Evolutionary conservation across 2,888 invertebrate species (phyloP), one percentile per base, ranked within the genome.

Genomic region (Poecilobothrus nobilitatus): DNA sequence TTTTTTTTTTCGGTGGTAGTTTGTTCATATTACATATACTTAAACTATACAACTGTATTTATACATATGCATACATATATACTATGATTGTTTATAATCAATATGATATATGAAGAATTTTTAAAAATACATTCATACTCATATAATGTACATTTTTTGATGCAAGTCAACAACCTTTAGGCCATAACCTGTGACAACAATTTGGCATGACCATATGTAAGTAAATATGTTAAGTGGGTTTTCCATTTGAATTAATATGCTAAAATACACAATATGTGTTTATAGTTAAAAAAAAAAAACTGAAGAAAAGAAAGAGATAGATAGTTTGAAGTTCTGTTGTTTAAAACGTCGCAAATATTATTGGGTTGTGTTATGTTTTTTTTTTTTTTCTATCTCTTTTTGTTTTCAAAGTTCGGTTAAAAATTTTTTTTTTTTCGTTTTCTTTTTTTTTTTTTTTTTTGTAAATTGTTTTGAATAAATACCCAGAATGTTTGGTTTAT

Each of bases 121-220:
- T 41, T 41, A 15, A 12, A 15, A 1, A 15, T 41, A 41, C 15
- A 41, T 41, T 12, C 7, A 15, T 41, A 41, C 41, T 12, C 15
- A 41, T 41, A 41, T 41, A 5, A 41, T n/a, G 20, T 4, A 62
- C 21, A 63, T 7, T 62, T 27, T 63, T 63, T 63, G 63, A 27
- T 63, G 63, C 63, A 63, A 27, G 63, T 63, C 63, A 63, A 63
- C 63, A 63, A 63, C 63, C 63, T 63, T 63, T 63, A 63, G 63
- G 63, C 63, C 63, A 63, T 27, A 63, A 63, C 63, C 63, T 63
- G 63, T 27, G 63, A 63, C 63, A 63, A 63, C 63, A 63, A 63
- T 63, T 63, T 63, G 63, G 63, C 22, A 33, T 63, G 27, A 63
- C 53, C 53, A 53, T 53, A 53, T 53, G 53, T 53, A 53, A 53